Percentiles rank a stretch among this genome's conserved stretches.
These are phyloP conservation scores for Brenthis hecate DNA, from an alignment of 2,888 invertebrate species.

Conservation along the genomic window DNA sequence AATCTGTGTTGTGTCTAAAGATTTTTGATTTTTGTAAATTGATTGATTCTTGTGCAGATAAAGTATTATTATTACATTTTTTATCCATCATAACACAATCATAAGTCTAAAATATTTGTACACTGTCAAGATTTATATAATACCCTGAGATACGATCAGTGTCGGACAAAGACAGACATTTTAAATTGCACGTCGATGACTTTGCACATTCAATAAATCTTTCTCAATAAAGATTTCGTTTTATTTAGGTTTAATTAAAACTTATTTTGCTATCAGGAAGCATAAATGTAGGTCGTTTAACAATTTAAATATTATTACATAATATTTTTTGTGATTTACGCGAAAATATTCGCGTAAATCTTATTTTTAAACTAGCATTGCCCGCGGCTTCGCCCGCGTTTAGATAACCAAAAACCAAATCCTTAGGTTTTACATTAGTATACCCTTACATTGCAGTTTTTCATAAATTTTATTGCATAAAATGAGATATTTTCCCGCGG, in stretches of 20 bases:
- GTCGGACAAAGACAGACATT: conserved; percentile 56
- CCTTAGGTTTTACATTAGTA: too few relatives aligned
- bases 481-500: too few relatives aligned
- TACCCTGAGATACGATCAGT: conserved; percentile 61
- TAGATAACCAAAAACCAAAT: too few relatives aligned
- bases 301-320: not conserved
- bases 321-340: too few relatives aligned
- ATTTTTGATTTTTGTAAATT: conserved; percentile 15
- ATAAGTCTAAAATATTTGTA: conserved; percentile 40
- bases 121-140: conserved; percentile 58
- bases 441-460: too few relatives aligned
- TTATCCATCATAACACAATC: conserved; percentile 36
- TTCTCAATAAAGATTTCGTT: conserved; percentile 62
- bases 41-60: conserved; percentile 20
- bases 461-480: too few relatives aligned
- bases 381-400: too few relatives aligned
- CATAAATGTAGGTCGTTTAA: conserved; percentile 18
- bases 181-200: conserved; percentile 72
- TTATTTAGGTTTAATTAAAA: conserved; percentile 56
- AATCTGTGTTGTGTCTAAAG: not conserved
- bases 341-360: too few relatives aligned
- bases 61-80: conserved; percentile 31
- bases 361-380: too few relatives aligned
- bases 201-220: conserved; percentile 57
- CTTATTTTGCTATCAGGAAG: conserved; percentile 34